Percentiles rank a stretch among this genome's conserved stretches.
Evolutionary conservation across 2,797 vertebrate genomes (phyloP).

Genomic region (Molossus alvarezi): DNA sequence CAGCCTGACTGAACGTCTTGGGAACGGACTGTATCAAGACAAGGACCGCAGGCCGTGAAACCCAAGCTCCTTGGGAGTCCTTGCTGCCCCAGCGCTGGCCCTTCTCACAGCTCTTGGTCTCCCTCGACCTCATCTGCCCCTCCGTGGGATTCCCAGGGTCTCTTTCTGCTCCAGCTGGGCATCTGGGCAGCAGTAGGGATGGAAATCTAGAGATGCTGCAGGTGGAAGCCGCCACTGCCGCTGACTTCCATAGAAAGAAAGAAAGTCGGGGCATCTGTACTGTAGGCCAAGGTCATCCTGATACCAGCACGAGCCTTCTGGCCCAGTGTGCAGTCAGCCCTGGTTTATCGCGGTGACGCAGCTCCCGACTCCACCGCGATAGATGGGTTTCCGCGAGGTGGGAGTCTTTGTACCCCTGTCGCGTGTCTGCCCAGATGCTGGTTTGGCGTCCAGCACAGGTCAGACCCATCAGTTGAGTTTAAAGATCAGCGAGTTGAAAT

Average conservation of each 20-base stretch:
- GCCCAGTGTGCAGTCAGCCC: no score
- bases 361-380: no score
- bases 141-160: conserved; percentile 84
- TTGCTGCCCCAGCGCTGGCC: background rate
- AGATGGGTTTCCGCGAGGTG: no score
- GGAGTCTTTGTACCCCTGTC: no score
- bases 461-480: background rate
- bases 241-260: background rate
- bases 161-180: background rate
- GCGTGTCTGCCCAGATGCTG: fast-evolving
- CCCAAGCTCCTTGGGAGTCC: background rate
- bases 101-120: background rate
- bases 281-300: background rate
- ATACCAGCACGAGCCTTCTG: background rate
- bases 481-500: background rate
- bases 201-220: background rate
- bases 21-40: background rate
- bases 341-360: no score
- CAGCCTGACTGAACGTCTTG: background rate
- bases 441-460: background rate
- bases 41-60: fast-evolving
- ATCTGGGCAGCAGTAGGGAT: background rate
- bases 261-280: background rate
- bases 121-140: conserved; percentile 82
- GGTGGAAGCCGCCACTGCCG: fast-evolving